Conservation (phyloP, 2,888 invertebrate genomes). For the Sarcophaga caerulescens region DNA sequence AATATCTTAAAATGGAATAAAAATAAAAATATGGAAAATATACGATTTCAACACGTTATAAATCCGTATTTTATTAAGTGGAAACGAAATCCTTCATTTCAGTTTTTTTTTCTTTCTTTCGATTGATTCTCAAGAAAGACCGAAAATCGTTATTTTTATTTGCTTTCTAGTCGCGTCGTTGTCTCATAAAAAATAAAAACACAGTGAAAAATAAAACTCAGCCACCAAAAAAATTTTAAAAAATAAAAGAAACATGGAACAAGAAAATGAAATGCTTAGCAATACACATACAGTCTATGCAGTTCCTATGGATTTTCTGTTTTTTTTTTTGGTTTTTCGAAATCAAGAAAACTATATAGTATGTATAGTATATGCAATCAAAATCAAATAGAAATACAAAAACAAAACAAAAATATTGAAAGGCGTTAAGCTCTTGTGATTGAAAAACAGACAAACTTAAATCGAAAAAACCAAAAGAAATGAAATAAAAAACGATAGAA, state of each 20-base stretch:
- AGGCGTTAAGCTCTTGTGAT: constrained; percentile 61
- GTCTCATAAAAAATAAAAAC: constrained; percentile 45
- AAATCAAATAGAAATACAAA: constrained; percentile 22
- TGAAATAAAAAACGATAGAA: constrained; percentile 29
- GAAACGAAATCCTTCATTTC: constrained; percentile 49
- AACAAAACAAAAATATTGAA: constrained; percentile 19
- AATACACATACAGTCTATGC: neutral
- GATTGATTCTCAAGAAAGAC: neutral
- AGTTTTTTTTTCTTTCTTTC: neutral
- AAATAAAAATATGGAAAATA: neutral
- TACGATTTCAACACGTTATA: constrained; percentile 62
- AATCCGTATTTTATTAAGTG: constrained; percentile 66
- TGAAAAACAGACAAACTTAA: constrained; percentile 63
- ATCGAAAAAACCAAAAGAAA: constrained; percentile 45
- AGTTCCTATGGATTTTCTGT: neutral
- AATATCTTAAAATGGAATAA: constrained; percentile 16
- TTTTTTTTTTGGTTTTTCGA: neutral
- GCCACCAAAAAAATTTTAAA: too few relatives aligned
- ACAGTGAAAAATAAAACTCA: neutral
- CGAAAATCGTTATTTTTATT: constrained; percentile 44
- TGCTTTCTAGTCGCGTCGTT: constrained; percentile 61
- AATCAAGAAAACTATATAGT: neutral
- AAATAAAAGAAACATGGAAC: neutral
- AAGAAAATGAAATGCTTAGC: constrained; percentile 4
- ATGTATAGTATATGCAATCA: neutral